Percentiles rank a stretch among this genome's conserved stretches.
These are phyloP conservation scores for Corynorhinus townsendii DNA, from an alignment of 2,113 vertebrate species.

Conservation along the genomic window DNA sequence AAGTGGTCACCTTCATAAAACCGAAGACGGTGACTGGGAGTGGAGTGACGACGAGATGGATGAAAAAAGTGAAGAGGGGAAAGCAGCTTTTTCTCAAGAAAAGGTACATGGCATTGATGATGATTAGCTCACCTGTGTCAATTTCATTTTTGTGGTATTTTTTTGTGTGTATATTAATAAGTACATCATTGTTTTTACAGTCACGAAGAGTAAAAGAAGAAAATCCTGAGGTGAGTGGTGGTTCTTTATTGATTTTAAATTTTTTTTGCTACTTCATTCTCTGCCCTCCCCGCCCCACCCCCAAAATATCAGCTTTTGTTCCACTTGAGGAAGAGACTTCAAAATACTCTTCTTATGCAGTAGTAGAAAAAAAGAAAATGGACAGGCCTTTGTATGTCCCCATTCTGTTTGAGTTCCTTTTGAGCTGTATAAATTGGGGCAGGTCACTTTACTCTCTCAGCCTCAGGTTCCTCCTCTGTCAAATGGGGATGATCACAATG, in stretches of 20 bases:
- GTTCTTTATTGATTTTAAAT: not conserved
- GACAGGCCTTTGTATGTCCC: not conserved
- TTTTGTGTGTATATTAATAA: constrained; percentile 50
- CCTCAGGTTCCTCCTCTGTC: not conserved
- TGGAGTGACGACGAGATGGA: constrained; percentile 99
- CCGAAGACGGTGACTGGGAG: constrained; percentile 98
- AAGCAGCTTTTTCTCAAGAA: constrained; percentile 92
- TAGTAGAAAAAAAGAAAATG: not conserved
- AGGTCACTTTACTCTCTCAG: not conserved
- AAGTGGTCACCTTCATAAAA: constrained; percentile 98
- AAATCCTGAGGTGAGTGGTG: constrained; percentile 80
- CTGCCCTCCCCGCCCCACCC: rapidly evolving
- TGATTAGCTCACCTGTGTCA: not conserved
- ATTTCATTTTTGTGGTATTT: not conserved
- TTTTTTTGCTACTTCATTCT: not conserved
- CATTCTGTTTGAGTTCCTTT: not conserved
- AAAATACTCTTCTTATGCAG: not conserved
- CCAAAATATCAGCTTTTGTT: not conserved
- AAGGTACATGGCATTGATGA: constrained; percentile 81
- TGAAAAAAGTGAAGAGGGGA: constrained; percentile 93
- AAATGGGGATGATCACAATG: not conserved
- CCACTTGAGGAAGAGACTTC: not conserved
- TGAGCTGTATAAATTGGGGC: not conserved
- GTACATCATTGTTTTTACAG: constrained; percentile 81
- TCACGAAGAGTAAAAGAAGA: constrained; percentile 93